These are phyloP conservation scores for Thaumetopoea pityocampa DNA, from an alignment of 1,140 invertebrate species.

Conservation along the genomic window DNA sequence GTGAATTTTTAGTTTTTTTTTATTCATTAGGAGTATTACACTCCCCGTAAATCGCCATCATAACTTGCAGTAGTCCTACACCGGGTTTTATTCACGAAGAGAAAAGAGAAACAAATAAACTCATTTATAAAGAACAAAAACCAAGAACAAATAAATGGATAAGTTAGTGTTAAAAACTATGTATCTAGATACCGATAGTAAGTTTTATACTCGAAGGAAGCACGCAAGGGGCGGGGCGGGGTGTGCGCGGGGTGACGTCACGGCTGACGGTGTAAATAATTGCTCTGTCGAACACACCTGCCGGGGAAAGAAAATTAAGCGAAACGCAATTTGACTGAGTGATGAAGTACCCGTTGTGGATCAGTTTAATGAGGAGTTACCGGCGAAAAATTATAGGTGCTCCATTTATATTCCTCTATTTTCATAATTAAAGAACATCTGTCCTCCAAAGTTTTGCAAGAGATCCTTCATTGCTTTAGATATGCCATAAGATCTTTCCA, in stretches of 20 bases:
- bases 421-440: slow-evolving; percentile 54
- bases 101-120: no score
- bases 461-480: slow-evolving; percentile 3
- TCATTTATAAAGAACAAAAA: slow-evolving; percentile 29
- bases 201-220: slow-evolving; percentile 49
- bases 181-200: slow-evolving; percentile 48
- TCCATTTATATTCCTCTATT: slow-evolving; percentile 60
- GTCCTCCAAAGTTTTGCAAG: slow-evolving; percentile 30
- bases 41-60: no score
- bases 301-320: slow-evolving; percentile 74
- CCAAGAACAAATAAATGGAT: slow-evolving; percentile 39
- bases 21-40: no score
- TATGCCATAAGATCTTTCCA: no score
- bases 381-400: slow-evolving; percentile 66
- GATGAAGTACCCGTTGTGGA: slow-evolving; percentile 70
- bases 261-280: slow-evolving; percentile 71
- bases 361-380: slow-evolving; percentile 71
- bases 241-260: slow-evolving; percentile 53
- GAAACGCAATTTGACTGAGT: slow-evolving; percentile 75
- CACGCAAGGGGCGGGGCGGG: slow-evolving; percentile 25
- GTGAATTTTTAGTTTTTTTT: no score
- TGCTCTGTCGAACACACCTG: slow-evolving; percentile 75
- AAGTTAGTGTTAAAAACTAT: slow-evolving; percentile 48
- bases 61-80: no score
- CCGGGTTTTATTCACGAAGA: no score